A percentile compares a stretch with the other conserved stretches of the same genome.
Evolutionary conservation across 2,113 vertebrate species (phyloP).

Genomic region (Tonatia bakeri): DNA sequence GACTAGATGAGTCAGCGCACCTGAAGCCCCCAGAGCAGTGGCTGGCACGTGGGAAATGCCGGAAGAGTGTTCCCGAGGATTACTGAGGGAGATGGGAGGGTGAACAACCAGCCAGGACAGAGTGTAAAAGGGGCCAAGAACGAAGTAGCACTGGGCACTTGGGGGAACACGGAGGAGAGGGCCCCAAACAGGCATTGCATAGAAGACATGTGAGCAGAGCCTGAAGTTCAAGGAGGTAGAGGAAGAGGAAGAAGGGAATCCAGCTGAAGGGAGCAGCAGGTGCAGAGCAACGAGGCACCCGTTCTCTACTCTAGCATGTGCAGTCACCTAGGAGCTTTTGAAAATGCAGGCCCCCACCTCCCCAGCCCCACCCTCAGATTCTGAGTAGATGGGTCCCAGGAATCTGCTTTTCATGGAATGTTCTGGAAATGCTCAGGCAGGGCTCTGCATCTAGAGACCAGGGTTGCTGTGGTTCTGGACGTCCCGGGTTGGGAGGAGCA

Average conservation of each 20-base stretch:
- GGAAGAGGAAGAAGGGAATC: neutral
- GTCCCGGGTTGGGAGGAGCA: neutral
- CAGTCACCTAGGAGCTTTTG: neutral
- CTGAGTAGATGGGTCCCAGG: neutral
- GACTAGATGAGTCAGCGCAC: neutral
- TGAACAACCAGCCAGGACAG: neutral
- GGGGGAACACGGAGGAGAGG: neutral
- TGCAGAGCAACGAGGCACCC: accelerated
- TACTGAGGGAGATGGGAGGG: neutral
- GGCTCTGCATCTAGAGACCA: neutral
- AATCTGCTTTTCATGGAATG: neutral
- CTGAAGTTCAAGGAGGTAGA: neutral
- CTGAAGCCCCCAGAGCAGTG: neutral
- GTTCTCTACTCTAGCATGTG: accelerated
- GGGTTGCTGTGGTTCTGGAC: neutral
- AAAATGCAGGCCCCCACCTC: neutral
- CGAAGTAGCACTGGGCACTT: neutral
- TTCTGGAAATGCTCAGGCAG: neutral
- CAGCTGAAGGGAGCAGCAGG: neutral
- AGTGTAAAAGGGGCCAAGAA: too few species aligned
- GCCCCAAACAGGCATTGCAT: neutral
- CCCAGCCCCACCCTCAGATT: neutral
- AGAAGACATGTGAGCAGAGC: neutral
- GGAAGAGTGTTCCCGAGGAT: neutral
- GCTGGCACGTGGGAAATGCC: neutral